Base-by-base conservation (phyloP, 2,113 vertebrate species). In the Spizaetus ornatus region DNA sequence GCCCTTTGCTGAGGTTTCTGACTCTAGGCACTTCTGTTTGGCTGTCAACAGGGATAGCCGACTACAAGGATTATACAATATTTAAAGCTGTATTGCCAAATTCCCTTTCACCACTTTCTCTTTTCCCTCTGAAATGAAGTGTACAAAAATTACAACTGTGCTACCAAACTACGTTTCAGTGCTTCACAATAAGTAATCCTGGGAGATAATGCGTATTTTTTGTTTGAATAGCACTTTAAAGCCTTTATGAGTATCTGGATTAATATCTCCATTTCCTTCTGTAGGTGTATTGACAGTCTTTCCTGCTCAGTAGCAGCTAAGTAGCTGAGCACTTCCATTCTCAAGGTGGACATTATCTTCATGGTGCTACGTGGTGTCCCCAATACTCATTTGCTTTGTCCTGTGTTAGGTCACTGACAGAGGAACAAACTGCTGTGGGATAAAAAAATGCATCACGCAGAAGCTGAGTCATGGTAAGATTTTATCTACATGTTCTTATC, bases 1-100 rank as follows among this genome's bases (percentile, higher is more conserved):
- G 95, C 91, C 91, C 94, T 96, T 93, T 89, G 81, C 93, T 79
- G 89, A 82, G 69, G 43, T 93, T 95, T 92, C 88, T 96, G 77
- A 96, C 86, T 87, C 78, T n/a, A 89, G 56, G 48, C 36, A 59
- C 43, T 89, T 91, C 78, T 91, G 43, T 82, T 91, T 87, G 52
- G 81, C 58, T 90, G 66, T 48, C 84, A 95, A 56, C n/a, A 76
- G 56, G 85, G 87, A 89, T 72, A 91, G 81, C 38, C 1, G 23
- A 79, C 84, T 88, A 61, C 18, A 69, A 84, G 70, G 90, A 85
- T 93, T 94, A 91, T 93, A 70, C 73, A 96, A 85, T 93, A 95
- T 96, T 96, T 90, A 96, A 95, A 94, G 36, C 40, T 61, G 6
- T 48, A 93, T 82, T 85, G 53, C 43, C 70, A 90, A 90, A 82